Conservation (phyloP, 1,140 invertebrate species). For the Battus philenor region DNA sequence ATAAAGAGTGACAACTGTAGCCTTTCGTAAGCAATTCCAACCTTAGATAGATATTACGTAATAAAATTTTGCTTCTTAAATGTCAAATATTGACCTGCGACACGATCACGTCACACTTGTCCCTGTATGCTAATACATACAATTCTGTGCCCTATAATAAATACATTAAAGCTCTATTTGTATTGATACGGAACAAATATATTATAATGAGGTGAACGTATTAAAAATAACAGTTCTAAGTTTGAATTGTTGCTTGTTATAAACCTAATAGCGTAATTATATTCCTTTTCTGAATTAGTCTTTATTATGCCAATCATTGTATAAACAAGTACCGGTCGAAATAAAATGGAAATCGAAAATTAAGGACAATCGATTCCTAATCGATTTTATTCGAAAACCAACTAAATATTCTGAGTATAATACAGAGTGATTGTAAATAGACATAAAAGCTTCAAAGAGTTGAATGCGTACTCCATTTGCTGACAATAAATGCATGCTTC, state of each 20-base stretch:
- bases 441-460: no score
- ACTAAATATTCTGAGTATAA: no score
- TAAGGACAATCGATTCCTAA: no score
- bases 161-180: background rate
- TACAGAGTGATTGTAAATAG: no score
- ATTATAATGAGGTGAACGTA: slow-evolving; percentile 9
- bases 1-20: slow-evolving; percentile 37
- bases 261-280: background rate
- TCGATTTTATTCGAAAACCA: no score
- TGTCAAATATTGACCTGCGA: slow-evolving; percentile 54
- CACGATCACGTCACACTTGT: slow-evolving; percentile 32
- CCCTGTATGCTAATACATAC: slow-evolving; percentile 18
- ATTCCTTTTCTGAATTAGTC: no score
- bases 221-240: background rate
- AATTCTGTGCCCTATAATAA: background rate
- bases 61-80: slow-evolving; percentile 44
- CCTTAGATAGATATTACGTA: slow-evolving; percentile 28
- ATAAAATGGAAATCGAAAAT: no score
- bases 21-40: slow-evolving; percentile 19
- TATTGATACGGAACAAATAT: background rate
- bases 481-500: no score
- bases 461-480: no score
- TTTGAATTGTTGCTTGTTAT: slow-evolving; percentile 2
- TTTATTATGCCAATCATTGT: no score
- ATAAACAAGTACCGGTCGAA: no score